Evolutionary conservation across 2,113 vertebrate genomes (phyloP).

Genomic region (Odontophorus gujanensis): DNA sequence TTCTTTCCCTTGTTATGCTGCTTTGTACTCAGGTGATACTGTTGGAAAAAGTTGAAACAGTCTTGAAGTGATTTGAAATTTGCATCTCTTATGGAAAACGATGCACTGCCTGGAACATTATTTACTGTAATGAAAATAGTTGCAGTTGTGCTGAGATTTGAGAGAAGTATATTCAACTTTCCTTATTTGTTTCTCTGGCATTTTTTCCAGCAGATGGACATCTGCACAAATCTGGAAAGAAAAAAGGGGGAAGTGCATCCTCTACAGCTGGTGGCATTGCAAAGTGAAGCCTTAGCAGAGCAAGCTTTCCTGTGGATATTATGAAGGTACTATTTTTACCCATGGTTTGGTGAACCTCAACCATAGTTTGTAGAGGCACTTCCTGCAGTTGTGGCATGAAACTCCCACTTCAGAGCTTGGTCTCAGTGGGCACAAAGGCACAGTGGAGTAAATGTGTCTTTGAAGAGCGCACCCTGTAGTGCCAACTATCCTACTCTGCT

Average conservation of each 20-base stretch:
- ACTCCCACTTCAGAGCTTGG: background rate
- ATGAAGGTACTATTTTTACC: fast-evolving
- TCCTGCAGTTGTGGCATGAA: background rate
- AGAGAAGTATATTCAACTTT: background rate
- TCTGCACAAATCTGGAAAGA: background rate
- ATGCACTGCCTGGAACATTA: fast-evolving
- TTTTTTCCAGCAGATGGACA: background rate
- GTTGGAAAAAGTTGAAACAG: background rate
- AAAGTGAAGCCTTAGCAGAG: background rate
- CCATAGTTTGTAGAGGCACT: background rate
- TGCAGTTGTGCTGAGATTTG: background rate
- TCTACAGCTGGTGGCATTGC: background rate
- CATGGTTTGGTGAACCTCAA: background rate
- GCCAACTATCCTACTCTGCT: background rate
- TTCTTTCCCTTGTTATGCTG: background rate
- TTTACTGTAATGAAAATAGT: background rate
- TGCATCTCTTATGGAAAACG: background rate
- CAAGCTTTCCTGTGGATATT: background rate
- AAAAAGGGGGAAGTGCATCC: background rate
- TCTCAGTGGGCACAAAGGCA: background rate
- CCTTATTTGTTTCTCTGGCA: background rate
- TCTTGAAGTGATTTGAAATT: background rate
- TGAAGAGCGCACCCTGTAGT: fast-evolving
- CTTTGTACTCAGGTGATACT: background rate
- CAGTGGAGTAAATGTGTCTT: background rate